phyloP scores from a whole-genome alignment of 2,888 invertebrate genomes.

The Rhagonycha lutea region DNA sequence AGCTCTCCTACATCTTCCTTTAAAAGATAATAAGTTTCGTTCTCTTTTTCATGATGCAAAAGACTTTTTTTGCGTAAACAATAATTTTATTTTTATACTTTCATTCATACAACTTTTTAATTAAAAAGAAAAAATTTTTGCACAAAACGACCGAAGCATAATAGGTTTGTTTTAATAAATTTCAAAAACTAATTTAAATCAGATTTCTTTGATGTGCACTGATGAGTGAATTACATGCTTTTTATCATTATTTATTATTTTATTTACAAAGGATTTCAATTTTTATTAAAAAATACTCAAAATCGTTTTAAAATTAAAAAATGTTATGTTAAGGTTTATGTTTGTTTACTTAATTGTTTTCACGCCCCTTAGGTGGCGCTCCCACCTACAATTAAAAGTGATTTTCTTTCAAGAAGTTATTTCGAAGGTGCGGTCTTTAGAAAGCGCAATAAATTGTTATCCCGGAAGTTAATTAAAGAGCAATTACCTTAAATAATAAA shows the following conservation, averaged over 20 bases:
- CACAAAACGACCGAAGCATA: neutral
- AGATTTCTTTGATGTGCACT: slow-evolving; percentile 15
- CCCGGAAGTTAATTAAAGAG: slow-evolving; percentile 15
- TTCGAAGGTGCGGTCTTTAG: no score
- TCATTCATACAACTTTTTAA: neutral
- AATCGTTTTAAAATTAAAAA: neutral
- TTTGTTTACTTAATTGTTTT: neutral
- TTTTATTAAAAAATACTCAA: neutral
- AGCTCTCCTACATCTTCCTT: neutral
- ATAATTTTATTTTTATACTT: neutral
- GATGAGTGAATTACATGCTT: slow-evolving; percentile 12
- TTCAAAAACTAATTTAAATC: slow-evolving; percentile 17
- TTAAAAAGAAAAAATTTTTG: neutral
- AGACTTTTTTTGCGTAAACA: neutral
- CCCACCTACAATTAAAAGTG: neutral
- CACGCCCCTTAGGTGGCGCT: neutral
- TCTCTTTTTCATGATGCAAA: neutral
- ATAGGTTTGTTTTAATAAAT: slow-evolving; percentile 9
- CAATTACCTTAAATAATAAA: slow-evolving; percentile 26
- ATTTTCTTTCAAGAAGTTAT: no score
- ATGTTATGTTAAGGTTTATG: neutral
- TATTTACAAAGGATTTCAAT: neutral
- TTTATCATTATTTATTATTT: slow-evolving; percentile 11
- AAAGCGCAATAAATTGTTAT: neutral
- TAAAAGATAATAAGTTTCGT: neutral